Conservation (phyloP, 2,113 vertebrate species). For the Solenodon paradoxus region DNA sequence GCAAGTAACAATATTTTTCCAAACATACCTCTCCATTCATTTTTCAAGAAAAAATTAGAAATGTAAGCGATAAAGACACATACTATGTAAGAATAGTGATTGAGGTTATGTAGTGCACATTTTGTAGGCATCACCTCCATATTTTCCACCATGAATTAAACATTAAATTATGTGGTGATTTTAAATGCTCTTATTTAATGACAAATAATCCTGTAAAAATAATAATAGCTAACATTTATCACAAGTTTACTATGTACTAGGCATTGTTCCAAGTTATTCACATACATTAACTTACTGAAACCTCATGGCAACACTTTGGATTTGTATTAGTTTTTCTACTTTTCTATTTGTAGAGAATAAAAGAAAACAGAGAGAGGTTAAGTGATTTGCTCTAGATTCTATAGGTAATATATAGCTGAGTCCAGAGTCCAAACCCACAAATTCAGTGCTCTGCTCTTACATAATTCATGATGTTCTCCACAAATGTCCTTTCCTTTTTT, state of each 20-base stretch:
- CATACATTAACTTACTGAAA: not conserved
- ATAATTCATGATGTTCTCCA: not conserved
- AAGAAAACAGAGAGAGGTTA: not conserved
- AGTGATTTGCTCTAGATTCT: not conserved
- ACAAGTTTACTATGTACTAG: not conserved
- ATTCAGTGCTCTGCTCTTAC: not conserved
- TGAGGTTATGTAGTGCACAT: not conserved
- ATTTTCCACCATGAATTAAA: conserved; percentile 14
- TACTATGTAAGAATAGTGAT: not conserved
- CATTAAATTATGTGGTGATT: not conserved
- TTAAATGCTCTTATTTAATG: conserved; percentile 22
- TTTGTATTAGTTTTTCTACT: not conserved
- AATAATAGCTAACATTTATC: conserved; percentile 11
- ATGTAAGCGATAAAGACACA: not conserved
- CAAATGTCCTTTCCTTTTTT: not conserved
- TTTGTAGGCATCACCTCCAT: not conserved
- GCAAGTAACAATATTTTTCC: not conserved
- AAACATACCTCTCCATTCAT: not conserved
- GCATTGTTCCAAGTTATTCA: not conserved
- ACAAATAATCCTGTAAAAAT: conserved; percentile 2
- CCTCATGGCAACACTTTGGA: not conserved
- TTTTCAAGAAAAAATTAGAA: not conserved
- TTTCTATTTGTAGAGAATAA: not conserved
- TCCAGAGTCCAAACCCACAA: not conserved
- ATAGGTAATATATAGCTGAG: not conserved